These are phyloP conservation scores for Phaethornis superciliosus DNA, from an alignment of 2,113 vertebrate genomes.

Conservation along the genomic window DNA sequence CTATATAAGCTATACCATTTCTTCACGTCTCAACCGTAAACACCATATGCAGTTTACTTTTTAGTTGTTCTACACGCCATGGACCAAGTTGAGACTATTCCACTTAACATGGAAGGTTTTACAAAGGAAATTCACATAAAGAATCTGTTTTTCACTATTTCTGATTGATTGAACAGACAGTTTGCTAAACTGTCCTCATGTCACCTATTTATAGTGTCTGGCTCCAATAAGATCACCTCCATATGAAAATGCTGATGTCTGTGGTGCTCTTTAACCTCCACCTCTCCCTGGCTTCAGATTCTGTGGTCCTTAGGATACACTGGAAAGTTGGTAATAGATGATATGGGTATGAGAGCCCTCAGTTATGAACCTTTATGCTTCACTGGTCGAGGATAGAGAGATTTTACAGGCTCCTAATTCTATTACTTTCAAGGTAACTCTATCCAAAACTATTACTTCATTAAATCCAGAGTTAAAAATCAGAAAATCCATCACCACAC, in stretches of 20 bases:
- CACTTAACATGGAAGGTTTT: neutral
- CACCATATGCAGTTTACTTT: neutral
- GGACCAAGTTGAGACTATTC: neutral
- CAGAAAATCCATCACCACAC: neutral
- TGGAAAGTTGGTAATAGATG: neutral
- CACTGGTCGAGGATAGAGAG: neutral
- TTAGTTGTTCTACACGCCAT: neutral
- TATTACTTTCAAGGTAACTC: neutral
- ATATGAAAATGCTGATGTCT: neutral
- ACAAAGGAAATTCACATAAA: neutral
- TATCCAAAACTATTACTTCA: neutral
- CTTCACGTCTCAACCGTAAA: neutral
- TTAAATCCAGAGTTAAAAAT: neutral
- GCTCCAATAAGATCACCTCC: neutral
- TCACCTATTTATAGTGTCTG: neutral
- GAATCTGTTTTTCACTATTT: neutral
- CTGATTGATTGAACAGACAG: neutral
- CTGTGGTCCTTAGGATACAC: neutral
- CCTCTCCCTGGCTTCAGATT: neutral
- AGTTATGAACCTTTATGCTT: neutral
- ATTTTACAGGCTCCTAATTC: neutral
- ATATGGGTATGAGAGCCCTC: rapidly evolving
- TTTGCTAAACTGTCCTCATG: neutral
- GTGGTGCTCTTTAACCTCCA: neutral
- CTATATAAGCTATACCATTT: neutral